A percentile compares a stretch with the other conserved stretches of the same genome.
phyloP scores from a whole-genome alignment of 2,888 invertebrate genomes.

The Azorinus chamasolen region DNA sequence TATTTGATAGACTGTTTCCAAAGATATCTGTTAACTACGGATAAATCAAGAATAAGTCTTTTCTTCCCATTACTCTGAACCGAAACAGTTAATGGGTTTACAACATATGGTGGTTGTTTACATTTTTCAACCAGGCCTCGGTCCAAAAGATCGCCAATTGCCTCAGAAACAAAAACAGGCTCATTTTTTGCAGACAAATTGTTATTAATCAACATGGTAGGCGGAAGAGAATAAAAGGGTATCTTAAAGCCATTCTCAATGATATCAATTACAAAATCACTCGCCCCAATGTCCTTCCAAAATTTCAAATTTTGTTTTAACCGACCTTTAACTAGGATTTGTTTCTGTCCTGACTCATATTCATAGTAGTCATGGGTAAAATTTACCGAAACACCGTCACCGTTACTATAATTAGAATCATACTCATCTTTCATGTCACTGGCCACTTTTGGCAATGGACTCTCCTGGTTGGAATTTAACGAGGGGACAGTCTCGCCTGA shows the following conservation, averaged over 20 bases:
- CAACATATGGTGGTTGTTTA: constrained; percentile 11
- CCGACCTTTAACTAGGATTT: constrained; percentile 35
- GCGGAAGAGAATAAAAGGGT: constrained; percentile 26
- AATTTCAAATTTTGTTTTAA: constrained; percentile 3
- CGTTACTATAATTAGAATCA: too few relatives aligned
- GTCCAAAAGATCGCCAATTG: constrained; percentile 14
- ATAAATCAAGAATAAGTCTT: constrained; percentile 35
- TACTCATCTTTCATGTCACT: too few relatives aligned
- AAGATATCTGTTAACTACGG: constrained; percentile 36
- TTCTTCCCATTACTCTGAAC: constrained; percentile 17
- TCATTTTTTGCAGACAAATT: constrained; percentile 31
- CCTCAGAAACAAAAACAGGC: constrained; percentile 20
- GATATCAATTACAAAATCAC: constrained; percentile 16
- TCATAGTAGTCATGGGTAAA: constrained; percentile 44
- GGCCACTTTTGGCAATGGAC: too few relatives aligned
- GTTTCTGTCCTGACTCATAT: constrained; percentile 40
- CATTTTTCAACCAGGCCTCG: constrained; percentile 25
- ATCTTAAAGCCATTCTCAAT: constrained; percentile 18
- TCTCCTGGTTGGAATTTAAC: too few relatives aligned
- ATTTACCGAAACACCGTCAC: too few relatives aligned
- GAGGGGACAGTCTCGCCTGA: too few relatives aligned
- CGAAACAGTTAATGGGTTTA: constrained; percentile 46
- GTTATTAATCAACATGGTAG: constrained; percentile 10
- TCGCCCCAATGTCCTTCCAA: constrained; percentile 21
- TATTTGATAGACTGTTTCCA: constrained; percentile 24